Evolutionary conservation across 2,113 vertebrate species (phyloP), one percentile per base, ranked within the genome.

Genomic region (Myiozetetes cayanensis): DNA sequence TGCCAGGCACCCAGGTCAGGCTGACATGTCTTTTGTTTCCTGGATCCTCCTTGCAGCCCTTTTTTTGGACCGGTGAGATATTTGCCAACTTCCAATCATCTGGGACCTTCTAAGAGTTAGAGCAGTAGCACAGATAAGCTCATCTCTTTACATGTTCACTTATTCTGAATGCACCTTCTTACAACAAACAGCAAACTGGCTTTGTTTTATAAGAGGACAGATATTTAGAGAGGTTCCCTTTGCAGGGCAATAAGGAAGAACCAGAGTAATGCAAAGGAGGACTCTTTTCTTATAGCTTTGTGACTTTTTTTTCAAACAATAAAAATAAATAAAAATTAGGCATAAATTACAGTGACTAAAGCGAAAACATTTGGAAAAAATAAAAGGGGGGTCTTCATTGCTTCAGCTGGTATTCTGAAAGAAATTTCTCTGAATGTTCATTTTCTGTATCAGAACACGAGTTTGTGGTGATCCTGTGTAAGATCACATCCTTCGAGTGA

Each of bases 261-360:
- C 5, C 8, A 68, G 28, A 66, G 24, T 19, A 72, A 85, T 46
- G 5, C 7, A 85, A 74, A 61, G 22, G 5, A 59, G 3, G 9
- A 35, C 11, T n/a, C 8, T 10, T 7, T 79, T 74, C 6, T 63
- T 55, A 58, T 9, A 33, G 11, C 12, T 39, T 4, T 62, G 24
- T 0, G 1, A 0, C 1, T 41, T 2, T 2, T 52, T 21, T 82
- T 65, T 12, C 6, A 43, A 76, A 71, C 4, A 66, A 53, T 17
- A 35, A 59, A 25, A 76, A 59, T 46, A 56, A 63, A 67, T 41
- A 79, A 61, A 55, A 33, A 58, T 22, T 0, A 14, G 2, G 21
- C 43, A 80, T 13, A 7, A 52, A 25, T 47, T 31, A 21, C 12
- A 43, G 17, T 22, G 3, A 31, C 13, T 62, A 46, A 85, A 95